A percentile compares a stretch with the other conserved stretches of the same genome.
Evolutionary conservation across 2,113 vertebrate species (phyloP).

Genomic region (Stegastes partitus): DNA sequence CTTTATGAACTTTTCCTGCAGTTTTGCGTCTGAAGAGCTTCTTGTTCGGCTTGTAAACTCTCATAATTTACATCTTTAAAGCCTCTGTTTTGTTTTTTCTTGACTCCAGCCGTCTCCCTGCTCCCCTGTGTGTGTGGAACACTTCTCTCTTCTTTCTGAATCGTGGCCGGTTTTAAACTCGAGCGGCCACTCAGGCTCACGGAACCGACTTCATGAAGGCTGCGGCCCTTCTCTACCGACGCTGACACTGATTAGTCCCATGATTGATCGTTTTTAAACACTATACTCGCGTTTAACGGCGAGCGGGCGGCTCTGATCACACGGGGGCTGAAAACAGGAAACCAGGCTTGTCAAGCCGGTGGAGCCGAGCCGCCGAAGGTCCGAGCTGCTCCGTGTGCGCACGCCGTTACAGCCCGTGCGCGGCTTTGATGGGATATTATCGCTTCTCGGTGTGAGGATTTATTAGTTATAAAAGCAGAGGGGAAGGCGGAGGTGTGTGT

Average conservation of each 20-base stretch:
- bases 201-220: neutral
- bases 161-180: slow-evolving; percentile 19
- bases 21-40: neutral
- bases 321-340: slow-evolving; percentile 40
- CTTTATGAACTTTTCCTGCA: neutral
- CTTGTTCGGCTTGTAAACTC: neutral
- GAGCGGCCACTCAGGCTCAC: neutral
- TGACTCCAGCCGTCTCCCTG: no score
- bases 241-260: slow-evolving; percentile 25
- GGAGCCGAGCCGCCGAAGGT: neutral
- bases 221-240: neutral
- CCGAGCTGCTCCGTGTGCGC: slow-evolving; percentile 3
- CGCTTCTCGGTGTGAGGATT: slow-evolving; percentile 26
- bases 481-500: slow-evolving; percentile 17
- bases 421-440: slow-evolving; percentile 32
- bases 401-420: neutral
- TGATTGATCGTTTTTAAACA: slow-evolving; percentile 26
- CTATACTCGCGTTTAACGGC: slow-evolving; percentile 3
- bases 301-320: slow-evolving; percentile 14
- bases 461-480: slow-evolving; percentile 45
- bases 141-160: no score
- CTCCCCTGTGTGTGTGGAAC: no score
- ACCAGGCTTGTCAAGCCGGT: slow-evolving; percentile 3
- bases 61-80: slow-evolving; percentile 20
- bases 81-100: neutral